phyloP scores from a whole-genome alignment of 1,140 invertebrate genomes.

The Paraescarpia echinospica region DNA sequence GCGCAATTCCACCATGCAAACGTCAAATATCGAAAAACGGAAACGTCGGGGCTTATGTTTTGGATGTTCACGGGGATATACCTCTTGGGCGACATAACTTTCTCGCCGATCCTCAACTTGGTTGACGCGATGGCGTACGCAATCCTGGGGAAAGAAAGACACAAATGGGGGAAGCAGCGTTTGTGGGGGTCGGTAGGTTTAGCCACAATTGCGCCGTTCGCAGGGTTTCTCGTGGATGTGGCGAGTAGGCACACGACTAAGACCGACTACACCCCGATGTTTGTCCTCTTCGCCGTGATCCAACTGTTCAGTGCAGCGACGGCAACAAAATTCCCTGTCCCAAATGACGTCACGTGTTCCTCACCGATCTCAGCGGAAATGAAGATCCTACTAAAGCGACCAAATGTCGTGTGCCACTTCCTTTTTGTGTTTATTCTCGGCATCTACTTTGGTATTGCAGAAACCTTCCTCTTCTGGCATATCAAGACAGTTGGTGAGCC shows the following conservation, averaged over 20 bases:
- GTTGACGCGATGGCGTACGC: conserved; percentile 39
- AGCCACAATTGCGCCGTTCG: conserved; percentile 38
- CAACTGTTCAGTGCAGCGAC: conserved; percentile 40
- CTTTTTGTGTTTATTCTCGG: conserved; percentile 80
- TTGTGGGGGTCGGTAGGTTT: conserved; percentile 55
- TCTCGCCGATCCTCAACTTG: conserved; percentile 34
- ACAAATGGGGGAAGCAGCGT: conserved; percentile 75
- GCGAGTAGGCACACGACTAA: conserved; percentile 25
- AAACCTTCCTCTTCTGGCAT: conserved; percentile 87
- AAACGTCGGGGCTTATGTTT: conserved; percentile 26
- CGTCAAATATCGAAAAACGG: too few relatives aligned
- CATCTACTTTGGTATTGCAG: conserved; percentile 80
- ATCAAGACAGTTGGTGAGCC: conserved; percentile 72
- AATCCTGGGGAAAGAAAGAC: conserved; percentile 33
- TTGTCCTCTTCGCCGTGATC: conserved; percentile 38
- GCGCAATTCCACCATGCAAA: too few relatives aligned
- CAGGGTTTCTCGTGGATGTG: conserved; percentile 44
- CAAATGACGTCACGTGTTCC: neutral
- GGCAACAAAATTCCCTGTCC: neutral
- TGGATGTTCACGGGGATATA: conserved; percentile 38
- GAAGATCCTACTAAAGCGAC: neutral
- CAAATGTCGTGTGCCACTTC: conserved; percentile 56
- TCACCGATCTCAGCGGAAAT: neutral
- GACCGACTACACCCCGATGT: conserved; percentile 13
- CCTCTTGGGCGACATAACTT: conserved; percentile 31